These are phyloP conservation scores for Hycleus cichorii DNA, from an alignment of 1,140 invertebrate species.

Conservation along the genomic window DNA sequence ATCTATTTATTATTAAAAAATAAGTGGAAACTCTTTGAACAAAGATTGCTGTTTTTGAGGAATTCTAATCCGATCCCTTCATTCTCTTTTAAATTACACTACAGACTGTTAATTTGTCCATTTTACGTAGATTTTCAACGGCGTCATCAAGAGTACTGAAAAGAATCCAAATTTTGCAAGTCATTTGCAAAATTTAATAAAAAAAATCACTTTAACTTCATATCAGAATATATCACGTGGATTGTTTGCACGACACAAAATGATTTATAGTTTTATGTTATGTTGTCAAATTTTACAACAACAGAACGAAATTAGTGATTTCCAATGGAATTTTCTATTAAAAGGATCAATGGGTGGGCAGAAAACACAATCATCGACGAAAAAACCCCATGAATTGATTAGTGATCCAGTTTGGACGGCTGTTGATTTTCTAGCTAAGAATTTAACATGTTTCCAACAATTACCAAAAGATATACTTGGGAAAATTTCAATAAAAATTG, in stretches of 20 bases:
- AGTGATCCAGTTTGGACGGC: conserved; percentile 56
- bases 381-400: conserved; percentile 48
- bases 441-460: conserved; percentile 47
- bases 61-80: background rate
- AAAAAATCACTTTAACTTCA: conserved; percentile 71
- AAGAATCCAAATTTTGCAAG: conserved; percentile 54
- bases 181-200: conserved; percentile 58
- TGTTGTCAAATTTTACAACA: conserved; percentile 67
- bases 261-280: conserved; percentile 80
- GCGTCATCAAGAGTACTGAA: conserved; percentile 62
- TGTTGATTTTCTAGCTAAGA: conserved; percentile 50
- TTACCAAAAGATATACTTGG: conserved; percentile 47
- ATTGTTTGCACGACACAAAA: conserved; percentile 85
- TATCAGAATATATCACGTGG: conserved; percentile 83
- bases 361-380: conserved; percentile 24
- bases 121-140: conserved; percentile 61
- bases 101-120: background rate
- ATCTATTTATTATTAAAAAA: too few species aligned
- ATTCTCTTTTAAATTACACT: background rate
- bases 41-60: too few species aligned
- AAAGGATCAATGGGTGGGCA: conserved; percentile 52
- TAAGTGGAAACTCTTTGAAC: too few species aligned
- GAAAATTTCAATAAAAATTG: conserved; percentile 51
- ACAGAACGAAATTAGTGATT: conserved; percentile 45
- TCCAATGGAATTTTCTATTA: conserved; percentile 68